These are phyloP conservation scores for Fragum fragum DNA, from an alignment of 2,888 invertebrate species.

Conservation along the genomic window DNA sequence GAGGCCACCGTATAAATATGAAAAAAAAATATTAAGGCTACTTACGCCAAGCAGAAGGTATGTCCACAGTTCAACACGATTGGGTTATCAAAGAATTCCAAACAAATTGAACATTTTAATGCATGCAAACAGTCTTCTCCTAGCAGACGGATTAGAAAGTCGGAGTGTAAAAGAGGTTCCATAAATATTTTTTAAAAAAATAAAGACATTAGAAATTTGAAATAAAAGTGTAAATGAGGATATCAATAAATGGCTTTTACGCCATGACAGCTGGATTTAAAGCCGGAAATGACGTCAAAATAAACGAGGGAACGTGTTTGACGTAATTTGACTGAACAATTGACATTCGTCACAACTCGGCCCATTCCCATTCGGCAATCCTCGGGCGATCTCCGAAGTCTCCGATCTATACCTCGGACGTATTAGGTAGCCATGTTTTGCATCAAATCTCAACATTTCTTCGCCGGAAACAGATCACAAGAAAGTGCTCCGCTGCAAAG, in stretches of 20 bases:
- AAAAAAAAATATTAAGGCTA: too few species aligned
- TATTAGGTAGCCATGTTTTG: too few species aligned
- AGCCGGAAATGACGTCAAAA: slow-evolving; percentile 23
- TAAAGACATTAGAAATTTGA: too few species aligned
- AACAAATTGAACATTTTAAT: slow-evolving; percentile 58
- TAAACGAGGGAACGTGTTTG: not conserved
- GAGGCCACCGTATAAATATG: too few species aligned
- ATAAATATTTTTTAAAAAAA: not conserved
- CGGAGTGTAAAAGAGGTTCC: slow-evolving; percentile 25
- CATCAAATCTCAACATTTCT: too few species aligned
- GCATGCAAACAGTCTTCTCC: slow-evolving; percentile 37
- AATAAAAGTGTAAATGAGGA: not conserved
- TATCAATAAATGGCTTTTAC: not conserved
- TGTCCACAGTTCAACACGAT: slow-evolving; percentile 58
- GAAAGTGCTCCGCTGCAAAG: too few species aligned
- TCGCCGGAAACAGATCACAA: too few species aligned
- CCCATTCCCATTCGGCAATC: too few species aligned
- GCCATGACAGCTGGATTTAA: not conserved
- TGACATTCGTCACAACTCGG: too few species aligned
- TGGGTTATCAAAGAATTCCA: slow-evolving; percentile 54
- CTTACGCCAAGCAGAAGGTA: slow-evolving; percentile 60
- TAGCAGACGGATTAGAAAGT: not conserved
- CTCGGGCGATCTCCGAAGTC: too few species aligned
- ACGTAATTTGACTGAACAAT: too few species aligned
- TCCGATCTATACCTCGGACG: too few species aligned